Base-by-base conservation (phyloP, 2,888 invertebrate species). In the Drosophila atripex region DNA sequence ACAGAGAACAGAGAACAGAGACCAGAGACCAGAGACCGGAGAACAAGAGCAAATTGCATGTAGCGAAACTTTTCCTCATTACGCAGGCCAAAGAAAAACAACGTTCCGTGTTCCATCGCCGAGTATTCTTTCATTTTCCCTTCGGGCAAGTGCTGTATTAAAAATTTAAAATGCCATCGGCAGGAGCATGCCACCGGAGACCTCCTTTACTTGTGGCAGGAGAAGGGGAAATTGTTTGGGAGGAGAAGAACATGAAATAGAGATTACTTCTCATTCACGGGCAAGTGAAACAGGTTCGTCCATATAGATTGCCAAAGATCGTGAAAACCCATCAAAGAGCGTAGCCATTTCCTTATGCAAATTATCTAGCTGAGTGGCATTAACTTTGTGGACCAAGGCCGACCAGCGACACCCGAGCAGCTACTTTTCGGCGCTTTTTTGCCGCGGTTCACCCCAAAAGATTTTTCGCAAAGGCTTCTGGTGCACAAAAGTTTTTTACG, bases 401-500 rank as follows among this genome's bases (percentile, higher is more conserved):
- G 32, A 4, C 21, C 21, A 23, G 21, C 21, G 21, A 30, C 47
- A 28, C 38, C 46, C 51, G 39, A 50, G 28, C 12, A 18, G n/a
- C 14, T 11, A 35, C 35, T 21, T n/a, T 7, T n/a, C 9, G 9
- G 23, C 23, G 9, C 5, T 18, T 28, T 35, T 35, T 21, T 6
- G 1, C 3, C 7, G 39, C 14, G n/a, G 21, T 30, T 7, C 9
- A 23, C 47, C 45, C 35, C 58, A 52, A 47, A 65, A 51, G 25
- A 60, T 79, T 74, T 76, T 82, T 82, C 66, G 79, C 82, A 75
- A 77, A 84, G 82, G 75, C 84, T 75, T 53, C 16, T 28, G 50
- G 52, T 61, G 64, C 63, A 53, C 49, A 68, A 83, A 35, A 80
- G 78, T 83, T 80, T 64, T 83, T 79, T 80, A 79, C 80, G 84